phyloP scores from a whole-genome alignment of 1,140 invertebrate genomes.

The Drosophila malerkotliana region DNA sequence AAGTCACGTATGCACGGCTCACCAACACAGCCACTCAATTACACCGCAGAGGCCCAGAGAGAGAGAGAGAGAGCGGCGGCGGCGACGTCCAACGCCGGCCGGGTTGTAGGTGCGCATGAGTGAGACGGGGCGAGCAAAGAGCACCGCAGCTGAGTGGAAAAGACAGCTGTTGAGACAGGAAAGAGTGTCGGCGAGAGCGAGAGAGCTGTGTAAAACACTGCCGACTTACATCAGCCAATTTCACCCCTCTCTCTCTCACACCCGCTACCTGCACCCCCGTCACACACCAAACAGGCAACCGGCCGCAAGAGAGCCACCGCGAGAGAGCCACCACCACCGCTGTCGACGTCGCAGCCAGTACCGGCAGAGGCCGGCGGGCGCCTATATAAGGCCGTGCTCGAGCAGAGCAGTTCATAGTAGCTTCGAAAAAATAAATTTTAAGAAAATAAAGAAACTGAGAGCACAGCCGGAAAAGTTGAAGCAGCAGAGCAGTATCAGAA shows the following conservation, averaged over 20 bases:
- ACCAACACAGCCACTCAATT: slow-evolving; percentile 25
- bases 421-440: slow-evolving; percentile 69
- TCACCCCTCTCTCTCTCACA: slow-evolving; percentile 32
- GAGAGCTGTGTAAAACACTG: slow-evolving; percentile 48
- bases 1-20: slow-evolving; percentile 72
- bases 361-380: slow-evolving; percentile 8
- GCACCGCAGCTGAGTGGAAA: slow-evolving; percentile 34
- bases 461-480: slow-evolving; percentile 35
- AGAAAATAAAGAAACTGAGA: slow-evolving; percentile 37
- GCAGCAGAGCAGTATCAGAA: slow-evolving; percentile 58
- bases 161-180: slow-evolving; percentile 34
- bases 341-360: not conserved
- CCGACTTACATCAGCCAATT: slow-evolving; percentile 72
- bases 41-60: slow-evolving; percentile 11
- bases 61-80: slow-evolving; percentile 23
- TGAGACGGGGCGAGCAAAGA: slow-evolving; percentile 36
- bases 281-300: not conserved
- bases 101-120: slow-evolving; percentile 76
- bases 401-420: slow-evolving; percentile 71
- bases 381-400: slow-evolving; percentile 63
- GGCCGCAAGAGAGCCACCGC: not conserved
- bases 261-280: slow-evolving; percentile 45
- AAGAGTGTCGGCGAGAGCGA: slow-evolving; percentile 19
- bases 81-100: slow-evolving; percentile 42
- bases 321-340: slow-evolving; percentile 8